These are phyloP conservation scores for Heliocidaris tuberculata DNA, from an alignment of 35 echinoderm and acorn worm genomes.

Conservation along the genomic window DNA sequence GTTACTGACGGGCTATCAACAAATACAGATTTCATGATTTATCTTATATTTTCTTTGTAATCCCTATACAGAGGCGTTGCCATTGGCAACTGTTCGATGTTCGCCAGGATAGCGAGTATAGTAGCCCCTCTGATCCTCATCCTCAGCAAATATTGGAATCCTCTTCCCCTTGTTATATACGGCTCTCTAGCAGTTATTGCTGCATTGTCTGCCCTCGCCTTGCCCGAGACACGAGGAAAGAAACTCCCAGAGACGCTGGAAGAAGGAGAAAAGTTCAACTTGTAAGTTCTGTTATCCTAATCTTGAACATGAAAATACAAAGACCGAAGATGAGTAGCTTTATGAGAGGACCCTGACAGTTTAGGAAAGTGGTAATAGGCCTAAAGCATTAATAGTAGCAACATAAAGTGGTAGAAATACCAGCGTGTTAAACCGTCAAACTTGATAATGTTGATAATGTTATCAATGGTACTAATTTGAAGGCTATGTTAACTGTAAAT, in stretches of 20 bases:
- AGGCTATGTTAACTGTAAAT: too few species aligned
- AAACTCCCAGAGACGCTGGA: slow-evolving; percentile 72
- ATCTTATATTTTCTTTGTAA: neutral
- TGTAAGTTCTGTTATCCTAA: neutral
- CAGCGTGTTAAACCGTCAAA: too few species aligned
- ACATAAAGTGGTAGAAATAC: too few species aligned
- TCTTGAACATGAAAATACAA: neutral
- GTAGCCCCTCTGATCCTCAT: slow-evolving; percentile 69
- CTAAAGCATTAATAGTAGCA: too few species aligned
- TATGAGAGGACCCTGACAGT: too few species aligned
- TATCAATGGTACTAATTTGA: too few species aligned
- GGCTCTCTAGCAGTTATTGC: slow-evolving; percentile 57
- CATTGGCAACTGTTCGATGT: slow-evolving; percentile 61
- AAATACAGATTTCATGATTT: too few species aligned
- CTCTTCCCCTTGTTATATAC: slow-evolving; percentile 68
- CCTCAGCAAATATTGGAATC: slow-evolving; percentile 66
- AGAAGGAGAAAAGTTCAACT: slow-evolving; percentile 67
- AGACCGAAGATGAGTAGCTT: too few species aligned
- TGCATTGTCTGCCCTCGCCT: slow-evolving; percentile 45
- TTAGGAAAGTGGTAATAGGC: too few species aligned
- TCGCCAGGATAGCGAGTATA: slow-evolving; percentile 45
- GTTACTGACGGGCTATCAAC: too few species aligned
- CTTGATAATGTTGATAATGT: too few species aligned
- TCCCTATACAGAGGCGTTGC: slow-evolving; percentile 46
- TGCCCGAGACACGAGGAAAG: slow-evolving; percentile 66